Base-by-base conservation (phyloP, 2,797 vertebrate species). In the Vultur gryphus region DNA sequence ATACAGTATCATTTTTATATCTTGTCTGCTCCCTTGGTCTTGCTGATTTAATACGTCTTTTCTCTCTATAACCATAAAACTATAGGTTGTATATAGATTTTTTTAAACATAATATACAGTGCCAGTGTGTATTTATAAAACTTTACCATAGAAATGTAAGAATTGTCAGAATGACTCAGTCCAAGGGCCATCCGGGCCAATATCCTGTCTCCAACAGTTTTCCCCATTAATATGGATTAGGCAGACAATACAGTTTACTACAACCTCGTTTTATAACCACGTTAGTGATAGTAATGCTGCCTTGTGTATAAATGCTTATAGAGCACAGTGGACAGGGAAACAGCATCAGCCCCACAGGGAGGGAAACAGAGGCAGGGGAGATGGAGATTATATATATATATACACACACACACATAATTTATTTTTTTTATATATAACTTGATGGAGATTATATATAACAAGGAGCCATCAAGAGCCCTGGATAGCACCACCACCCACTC, bases 1-100 rank as follows among this genome's bases (percentile, higher is more conserved):
- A 96, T 88, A 79, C 46, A 79, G 84, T 48, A 72, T 83, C 72
- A 70, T 86, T 96, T 95, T 97, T 94, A 82, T 89, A 93, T 84
- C 90, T 87, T 73, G 57, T 78, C 90, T 87, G 86, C 46, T 92
- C 78, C 82, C 51, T 73, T 85, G 76, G 87, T 84, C 93, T 92
- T 75, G 62, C 82, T 43, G 93, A 94, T 93, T 96, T 88, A 91
- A 93, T 72, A 62, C 5, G 2, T 49, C 82, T 97, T 95, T 88
- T 88, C n/a, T 81, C 79, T 88, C 55, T 86, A 43, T 82, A 91
- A 84, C 62, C 58, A 43, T 65, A 81, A 88, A 85, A 37, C 49
- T 92, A 75, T 35, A 91, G 71, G 72, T 49, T 93, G 79, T 39
- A 85, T 49, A 84, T 31, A 65, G 89, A 88, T 88, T 84, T 93